These are phyloP conservation scores for Chymomyza caudatula DNA, from an alignment of 2,888 invertebrate genomes.

Conservation along the genomic window DNA sequence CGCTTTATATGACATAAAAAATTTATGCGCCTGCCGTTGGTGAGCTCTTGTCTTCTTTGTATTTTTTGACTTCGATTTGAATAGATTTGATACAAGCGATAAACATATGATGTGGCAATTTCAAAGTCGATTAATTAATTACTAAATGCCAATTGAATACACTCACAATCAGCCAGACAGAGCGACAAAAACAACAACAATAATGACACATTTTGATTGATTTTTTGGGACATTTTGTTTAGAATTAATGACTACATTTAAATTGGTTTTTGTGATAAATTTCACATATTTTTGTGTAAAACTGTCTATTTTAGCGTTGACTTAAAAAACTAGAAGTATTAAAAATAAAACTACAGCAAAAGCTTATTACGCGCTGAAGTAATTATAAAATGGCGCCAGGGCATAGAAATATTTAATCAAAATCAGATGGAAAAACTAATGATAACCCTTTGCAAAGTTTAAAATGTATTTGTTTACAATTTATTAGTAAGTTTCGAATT, in stretches of 20 bases:
- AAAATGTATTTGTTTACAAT: background rate
- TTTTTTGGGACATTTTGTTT: constrained; percentile 33
- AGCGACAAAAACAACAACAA: constrained; percentile 12
- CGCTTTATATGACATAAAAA: constrained; percentile 24
- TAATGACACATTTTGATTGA: constrained; percentile 49
- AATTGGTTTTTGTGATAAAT: background rate
- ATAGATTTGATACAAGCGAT: constrained; percentile 69
- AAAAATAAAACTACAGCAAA: background rate
- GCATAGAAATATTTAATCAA: too few species aligned
- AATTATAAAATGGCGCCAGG: background rate
- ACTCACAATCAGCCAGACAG: constrained; percentile 25
- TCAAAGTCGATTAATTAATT: constrained; percentile 71
- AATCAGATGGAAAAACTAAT: too few species aligned
- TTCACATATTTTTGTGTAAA: background rate
- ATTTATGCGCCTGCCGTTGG: constrained; percentile 51
- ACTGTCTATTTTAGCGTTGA: background rate
- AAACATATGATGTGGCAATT: constrained; percentile 56
- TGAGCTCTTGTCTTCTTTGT: constrained; percentile 35
- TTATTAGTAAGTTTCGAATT: background rate
- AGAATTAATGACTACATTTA: constrained; percentile 49
- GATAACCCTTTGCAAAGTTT: background rate
- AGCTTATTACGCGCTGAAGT: background rate
- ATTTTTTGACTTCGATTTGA: constrained; percentile 33
- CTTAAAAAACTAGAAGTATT: background rate
- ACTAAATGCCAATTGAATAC: constrained; percentile 62